Base-by-base conservation (phyloP, 1,140 invertebrate species). In the Leptinotarsa texana region DNA sequence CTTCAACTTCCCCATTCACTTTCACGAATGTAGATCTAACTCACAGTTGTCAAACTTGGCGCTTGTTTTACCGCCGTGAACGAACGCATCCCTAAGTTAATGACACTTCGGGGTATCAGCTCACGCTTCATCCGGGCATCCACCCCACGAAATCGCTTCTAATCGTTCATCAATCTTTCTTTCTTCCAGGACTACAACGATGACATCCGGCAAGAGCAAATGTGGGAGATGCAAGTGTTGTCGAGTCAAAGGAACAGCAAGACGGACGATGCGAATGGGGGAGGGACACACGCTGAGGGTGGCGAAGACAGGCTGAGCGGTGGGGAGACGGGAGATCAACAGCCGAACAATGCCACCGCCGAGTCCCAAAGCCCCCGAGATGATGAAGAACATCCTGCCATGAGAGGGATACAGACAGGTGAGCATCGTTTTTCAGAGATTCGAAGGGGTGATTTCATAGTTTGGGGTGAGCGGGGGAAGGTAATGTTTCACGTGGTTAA, bases 121-220 rank as follows among this genome's bases (percentile, higher is more conserved):
- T 42, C 33, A 42, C 33, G 2, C 8, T 11, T 11, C 33, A 42
- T 8, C 8, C 33, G 33, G 8, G 33, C 33, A 2, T 42, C 33
- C 4, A 42, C 33, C 8, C 33, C 33, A 11, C 8, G 1, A 42
- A 42, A 42, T 42, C 33, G 8, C 8, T 11, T 42, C 33, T 42
- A 42, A 42, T 42, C 33, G 33, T 42, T 42, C 33, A 42, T 42
- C 33, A 8, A 42, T 42, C 33, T 42, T 42, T 42, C 33, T 70
- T 78, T 71, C 47, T 80, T 79, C 17, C 79, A 82, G 81, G 92
- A 93, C 83, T 93, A 94, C 88, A 95, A 95, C 85, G 94, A 95
- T 81, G 94, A 95, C 80, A 95, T 95, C 78, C 86, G 93, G 73
- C 93, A 94, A 82, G 93, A 95, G 82, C 93, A 95, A 84, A 93